Conservation (phyloP, 2,888 invertebrate genomes). For the Phaedon cochleariae region DNA sequence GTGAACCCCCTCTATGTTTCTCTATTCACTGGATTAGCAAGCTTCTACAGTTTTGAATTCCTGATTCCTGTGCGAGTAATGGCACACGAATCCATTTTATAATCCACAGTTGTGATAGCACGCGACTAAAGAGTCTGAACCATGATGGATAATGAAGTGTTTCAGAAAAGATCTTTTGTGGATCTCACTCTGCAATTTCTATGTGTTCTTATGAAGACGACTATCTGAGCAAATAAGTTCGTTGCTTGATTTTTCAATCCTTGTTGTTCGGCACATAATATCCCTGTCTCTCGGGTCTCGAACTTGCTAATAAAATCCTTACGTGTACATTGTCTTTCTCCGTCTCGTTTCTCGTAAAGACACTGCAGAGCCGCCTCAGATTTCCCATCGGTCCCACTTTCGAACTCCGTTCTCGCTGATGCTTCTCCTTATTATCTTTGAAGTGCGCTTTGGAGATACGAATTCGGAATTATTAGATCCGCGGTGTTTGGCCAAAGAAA, state of each 20-base stretch:
- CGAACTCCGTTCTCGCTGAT: conserved; percentile 2
- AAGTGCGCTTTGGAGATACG: not conserved
- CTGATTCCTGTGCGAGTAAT: no score
- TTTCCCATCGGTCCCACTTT: conserved; percentile 30
- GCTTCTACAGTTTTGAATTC: no score
- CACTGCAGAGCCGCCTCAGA: conserved; percentile 23
- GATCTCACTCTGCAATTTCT: no score
- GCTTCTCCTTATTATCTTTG: not conserved
- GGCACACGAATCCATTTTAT: no score
- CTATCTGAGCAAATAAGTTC: no score
- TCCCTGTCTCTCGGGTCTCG: conserved; percentile 18
- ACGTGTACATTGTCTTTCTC: conserved; percentile 15
- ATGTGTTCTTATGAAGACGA: no score
- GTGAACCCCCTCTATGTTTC: no score
- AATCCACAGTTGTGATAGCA: no score
- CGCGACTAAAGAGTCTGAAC: no score
- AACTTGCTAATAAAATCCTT: conserved; percentile 27
- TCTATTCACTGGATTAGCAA: no score
- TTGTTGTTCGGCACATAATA: conserved; percentile 7
- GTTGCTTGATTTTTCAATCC: not conserved
- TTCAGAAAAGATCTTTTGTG: no score
- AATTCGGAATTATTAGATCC: not conserved
- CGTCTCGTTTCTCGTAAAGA: conserved; percentile 27
- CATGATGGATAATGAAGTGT: no score
- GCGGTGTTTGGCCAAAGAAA: not conserved